Evolutionary conservation across 1,140 invertebrate species (phyloP), one percentile per base, ranked within the genome.

Genomic region (Drusus annulatus): DNA sequence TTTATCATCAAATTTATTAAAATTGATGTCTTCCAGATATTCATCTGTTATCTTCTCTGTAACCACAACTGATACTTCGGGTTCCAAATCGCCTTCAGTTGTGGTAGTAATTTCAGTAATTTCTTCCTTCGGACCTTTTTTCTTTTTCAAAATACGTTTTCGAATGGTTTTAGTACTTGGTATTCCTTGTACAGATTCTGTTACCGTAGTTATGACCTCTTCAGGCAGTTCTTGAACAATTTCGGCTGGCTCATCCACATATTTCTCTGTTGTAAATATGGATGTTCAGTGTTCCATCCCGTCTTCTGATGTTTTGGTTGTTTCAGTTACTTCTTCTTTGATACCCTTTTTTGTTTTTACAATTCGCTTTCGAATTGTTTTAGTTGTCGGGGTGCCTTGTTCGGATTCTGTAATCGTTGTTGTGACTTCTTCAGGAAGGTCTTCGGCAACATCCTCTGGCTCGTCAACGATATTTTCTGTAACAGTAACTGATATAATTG

Each of bases 201-300:
- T 56, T 45, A 60, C n/a, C 51, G 76, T 60, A 8, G 15, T 23
- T 3, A 19, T 74, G 81, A 76, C 13, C 19, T 69, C 63, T 63
- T 63, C 60, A 16, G 60, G 60, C 60, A 63, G 3, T 56, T 56
- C 54, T 56, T 56, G n/a, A 21, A 56, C 54, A 17, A 56, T 56
- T 56, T 21, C 19, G 17, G 23, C 23, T 16, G 60, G 6, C 76
- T 80, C 77, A 76, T 83, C 74, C 28, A 75, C 21, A 51, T 79
- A 65, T n/a, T 84, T 76, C 52, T 81, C 83, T 71, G 73, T 82
- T 36, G 83, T 81, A 13, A 62, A 56, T 28, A 84, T 82, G 4
- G n/a, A n/a, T n/a, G 84, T 79, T 69, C 86, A 73, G n/a, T 84
- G 83, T 74, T 82, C 65, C 58, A 84, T 76, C 4, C 81, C 80